These are phyloP conservation scores for Stegastes partitus DNA, from an alignment of 2,113 vertebrate species.

Conservation along the genomic window DNA sequence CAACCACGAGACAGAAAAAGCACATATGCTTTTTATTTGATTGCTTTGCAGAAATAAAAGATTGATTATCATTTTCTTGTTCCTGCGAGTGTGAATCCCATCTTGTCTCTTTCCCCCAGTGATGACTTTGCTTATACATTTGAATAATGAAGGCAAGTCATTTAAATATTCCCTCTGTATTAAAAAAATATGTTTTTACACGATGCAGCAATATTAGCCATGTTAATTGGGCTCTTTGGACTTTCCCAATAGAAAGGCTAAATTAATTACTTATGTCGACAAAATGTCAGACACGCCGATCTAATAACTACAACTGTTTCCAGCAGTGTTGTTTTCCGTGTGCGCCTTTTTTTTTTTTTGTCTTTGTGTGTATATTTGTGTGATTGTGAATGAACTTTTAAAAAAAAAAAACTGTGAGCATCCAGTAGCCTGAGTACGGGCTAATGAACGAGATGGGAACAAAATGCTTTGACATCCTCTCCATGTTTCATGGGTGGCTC, in stretches of 20 bases:
- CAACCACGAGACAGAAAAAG: conserved; percentile 30
- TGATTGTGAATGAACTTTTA: conserved; percentile 31
- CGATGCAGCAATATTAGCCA: conserved; percentile 85
- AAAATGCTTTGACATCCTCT: conserved; percentile 79
- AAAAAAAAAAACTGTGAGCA: conserved; percentile 38
- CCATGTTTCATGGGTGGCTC: conserved; percentile 78
- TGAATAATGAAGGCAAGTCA: conserved; percentile 87
- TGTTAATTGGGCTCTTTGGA: conserved; percentile 89
- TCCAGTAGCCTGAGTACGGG: conserved; percentile 68
- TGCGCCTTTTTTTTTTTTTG: conserved; percentile 60
- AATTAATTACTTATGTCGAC: conserved; percentile 88
- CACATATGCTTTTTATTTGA: conserved; percentile 60
- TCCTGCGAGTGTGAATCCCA: conserved; percentile 76
- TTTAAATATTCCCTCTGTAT: conserved; percentile 90
- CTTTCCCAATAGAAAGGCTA: conserved; percentile 84
- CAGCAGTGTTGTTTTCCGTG: conserved; percentile 74
- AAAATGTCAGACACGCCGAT: conserved; percentile 86
- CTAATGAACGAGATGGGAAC: conserved; percentile 82
- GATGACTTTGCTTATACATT: conserved; percentile 86
- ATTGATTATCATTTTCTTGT: conserved; percentile 79
- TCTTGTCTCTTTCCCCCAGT: conserved; percentile 79
- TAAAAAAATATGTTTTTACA: conserved; percentile 86
- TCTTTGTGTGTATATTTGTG: conserved; percentile 28
- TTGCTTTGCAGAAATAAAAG: conserved; percentile 76
- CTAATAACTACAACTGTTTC: conserved; percentile 83